Conservation (phyloP, 2,888 invertebrate genomes). For the Ectobius pallidus region DNA sequence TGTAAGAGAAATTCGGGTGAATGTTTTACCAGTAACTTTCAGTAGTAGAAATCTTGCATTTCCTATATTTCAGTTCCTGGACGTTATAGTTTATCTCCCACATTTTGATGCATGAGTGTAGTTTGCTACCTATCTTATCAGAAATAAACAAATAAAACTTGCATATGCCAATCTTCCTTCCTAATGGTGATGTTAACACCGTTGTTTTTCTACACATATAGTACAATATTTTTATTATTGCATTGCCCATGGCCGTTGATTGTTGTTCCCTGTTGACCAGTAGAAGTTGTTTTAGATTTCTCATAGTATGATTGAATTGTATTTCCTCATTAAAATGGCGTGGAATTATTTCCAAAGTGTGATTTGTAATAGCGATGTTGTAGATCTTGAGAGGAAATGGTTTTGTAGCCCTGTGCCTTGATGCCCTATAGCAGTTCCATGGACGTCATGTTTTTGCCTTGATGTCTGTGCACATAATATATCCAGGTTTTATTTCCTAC, state of each 20-base stretch:
- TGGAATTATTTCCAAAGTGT: no score
- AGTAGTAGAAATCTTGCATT: no score
- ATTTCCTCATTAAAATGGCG: neutral
- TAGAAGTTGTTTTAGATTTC: constrained; percentile 20
- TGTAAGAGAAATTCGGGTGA: no score
- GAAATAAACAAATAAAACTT: no score
- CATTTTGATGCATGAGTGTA: no score
- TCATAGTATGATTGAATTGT: neutral
- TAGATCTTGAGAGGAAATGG: neutral
- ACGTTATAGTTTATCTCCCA: no score
- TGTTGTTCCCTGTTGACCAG: neutral
- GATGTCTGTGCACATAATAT: neutral
- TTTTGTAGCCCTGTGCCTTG: constrained; percentile 9
- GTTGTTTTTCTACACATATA: neutral
- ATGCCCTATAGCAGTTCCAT: constrained; percentile 22
- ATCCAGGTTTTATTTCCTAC: constrained; percentile 16
- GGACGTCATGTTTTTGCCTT: constrained; percentile 5
- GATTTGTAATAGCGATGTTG: neutral
- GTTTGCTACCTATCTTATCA: no score
- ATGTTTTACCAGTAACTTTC: no score
- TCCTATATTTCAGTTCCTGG: no score
- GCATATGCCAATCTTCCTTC: neutral
- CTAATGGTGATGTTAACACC: neutral
- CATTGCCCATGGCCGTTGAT: neutral
- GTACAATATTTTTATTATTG: constrained; percentile 15